These are phyloP conservation scores for Ruditapes philippinarum DNA, from an alignment of 1,140 invertebrate species.

Conservation along the genomic window DNA sequence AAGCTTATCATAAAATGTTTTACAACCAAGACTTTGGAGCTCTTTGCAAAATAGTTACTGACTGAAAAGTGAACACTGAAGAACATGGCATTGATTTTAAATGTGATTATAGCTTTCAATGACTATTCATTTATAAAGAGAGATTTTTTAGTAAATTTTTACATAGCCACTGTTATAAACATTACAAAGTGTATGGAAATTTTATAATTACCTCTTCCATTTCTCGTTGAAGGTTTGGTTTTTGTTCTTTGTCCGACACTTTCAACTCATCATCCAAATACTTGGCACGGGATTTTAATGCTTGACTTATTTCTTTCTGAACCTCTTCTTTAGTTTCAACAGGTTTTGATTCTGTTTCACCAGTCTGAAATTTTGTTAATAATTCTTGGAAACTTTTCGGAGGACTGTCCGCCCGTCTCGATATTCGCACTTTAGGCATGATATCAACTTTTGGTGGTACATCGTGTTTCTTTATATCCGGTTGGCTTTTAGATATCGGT, in stretches of 20 bases:
- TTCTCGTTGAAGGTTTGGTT: background rate
- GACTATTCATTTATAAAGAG: too few species aligned
- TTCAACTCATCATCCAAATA: conserved; percentile 53
- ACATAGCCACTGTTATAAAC: too few species aligned
- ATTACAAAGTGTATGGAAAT: too few species aligned
- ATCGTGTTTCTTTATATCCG: background rate
- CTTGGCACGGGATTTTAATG: conserved; percentile 32
- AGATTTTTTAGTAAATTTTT: too few species aligned
- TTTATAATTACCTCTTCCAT: conserved; percentile 65
- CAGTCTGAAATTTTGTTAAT: conserved; percentile 64
- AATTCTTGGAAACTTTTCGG: conserved; percentile 59
- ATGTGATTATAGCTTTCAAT: too few species aligned
- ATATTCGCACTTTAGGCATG: conserved; percentile 40
- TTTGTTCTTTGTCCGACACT: background rate
- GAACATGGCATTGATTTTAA: too few species aligned
- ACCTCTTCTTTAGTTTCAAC: conserved; percentile 50
- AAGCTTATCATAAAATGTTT: too few species aligned
- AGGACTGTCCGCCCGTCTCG: conserved; percentile 37
- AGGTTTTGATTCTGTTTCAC: conserved; percentile 29
- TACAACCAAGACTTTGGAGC: too few species aligned
- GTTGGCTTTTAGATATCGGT: conserved; percentile 54
- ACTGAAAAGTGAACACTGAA: too few species aligned
- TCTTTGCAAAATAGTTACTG: too few species aligned
- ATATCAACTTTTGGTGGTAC: conserved; percentile 51
- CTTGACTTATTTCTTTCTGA: conserved; percentile 42